A percentile compares a stretch with the other conserved stretches of the same genome.
These are phyloP conservation scores for Teinopalpus imperialis DNA, from an alignment of 2,888 invertebrate species.

Conservation along the genomic window DNA sequence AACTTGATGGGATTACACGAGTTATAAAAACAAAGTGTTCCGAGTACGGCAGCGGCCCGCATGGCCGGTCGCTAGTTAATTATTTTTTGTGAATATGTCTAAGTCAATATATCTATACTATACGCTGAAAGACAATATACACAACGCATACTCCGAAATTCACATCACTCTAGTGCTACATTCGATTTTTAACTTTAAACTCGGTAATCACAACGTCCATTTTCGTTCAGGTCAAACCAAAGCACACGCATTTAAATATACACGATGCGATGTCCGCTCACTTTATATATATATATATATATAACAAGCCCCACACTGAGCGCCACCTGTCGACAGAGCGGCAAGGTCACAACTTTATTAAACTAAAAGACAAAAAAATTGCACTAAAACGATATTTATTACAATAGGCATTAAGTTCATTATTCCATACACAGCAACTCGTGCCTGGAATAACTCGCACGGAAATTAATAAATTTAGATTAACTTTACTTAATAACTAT, in stretches of 20 bases:
- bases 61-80: conserved; percentile 45
- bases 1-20: too few species aligned
- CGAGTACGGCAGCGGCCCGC: neutral
- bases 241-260: conserved; percentile 41
- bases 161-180: conserved; percentile 47
- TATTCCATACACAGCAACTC: neutral
- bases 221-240: conserved; percentile 44
- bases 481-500: too few species aligned
- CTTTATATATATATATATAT: neutral
- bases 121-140: conserved; percentile 62
- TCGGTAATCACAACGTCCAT: conserved; percentile 51
- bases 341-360: too few species aligned
- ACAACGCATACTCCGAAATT: conserved; percentile 49
- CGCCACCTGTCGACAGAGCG: neutral
- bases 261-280: conserved; percentile 25
- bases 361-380: too few species aligned
- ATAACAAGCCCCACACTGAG: conserved; percentile 1
- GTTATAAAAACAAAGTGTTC: too few species aligned
- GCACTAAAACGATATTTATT: conserved; percentile 2
- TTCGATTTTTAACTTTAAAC: conserved; percentile 44
- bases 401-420: neutral
- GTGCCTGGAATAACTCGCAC: too few species aligned
- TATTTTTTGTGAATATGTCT: conserved; percentile 48
- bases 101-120: conserved; percentile 60
- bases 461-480: too few species aligned